Evolutionary conservation across 2,888 invertebrate species (phyloP).

Genomic region (Sphecodes monilicornis): DNA sequence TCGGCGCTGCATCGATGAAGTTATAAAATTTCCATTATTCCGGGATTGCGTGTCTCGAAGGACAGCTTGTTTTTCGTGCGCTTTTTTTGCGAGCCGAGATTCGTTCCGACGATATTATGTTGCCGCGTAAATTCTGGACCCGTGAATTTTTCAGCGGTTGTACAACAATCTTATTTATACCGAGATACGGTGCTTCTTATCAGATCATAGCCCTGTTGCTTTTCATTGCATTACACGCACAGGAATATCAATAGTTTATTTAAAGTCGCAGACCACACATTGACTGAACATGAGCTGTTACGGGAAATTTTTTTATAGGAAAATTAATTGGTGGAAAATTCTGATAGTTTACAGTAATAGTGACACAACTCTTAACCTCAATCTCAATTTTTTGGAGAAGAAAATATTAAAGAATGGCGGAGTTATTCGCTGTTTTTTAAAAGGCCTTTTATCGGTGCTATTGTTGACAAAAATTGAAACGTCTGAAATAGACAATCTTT

Average conservation of each 20-base stretch:
- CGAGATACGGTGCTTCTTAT: neutral
- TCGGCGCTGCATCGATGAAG: slow-evolving; percentile 23
- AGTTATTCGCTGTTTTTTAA: neutral
- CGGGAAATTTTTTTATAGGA: no score
- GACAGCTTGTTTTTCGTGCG: slow-evolving; percentile 31
- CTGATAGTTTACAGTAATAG: neutral
- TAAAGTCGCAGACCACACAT: no score
- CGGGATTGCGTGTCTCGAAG: slow-evolving; percentile 17
- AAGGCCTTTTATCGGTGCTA: no score
- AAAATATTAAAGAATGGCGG: neutral
- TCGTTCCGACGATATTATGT: neutral
- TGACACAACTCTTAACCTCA: neutral
- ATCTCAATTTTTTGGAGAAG: neutral
- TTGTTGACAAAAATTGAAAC: no score
- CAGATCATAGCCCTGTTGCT: no score
- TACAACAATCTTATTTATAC: neutral
- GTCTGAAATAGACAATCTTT: no score
- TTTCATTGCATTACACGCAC: no score
- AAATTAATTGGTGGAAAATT: neutral
- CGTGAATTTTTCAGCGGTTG: neutral
- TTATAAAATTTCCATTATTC: slow-evolving; percentile 34
- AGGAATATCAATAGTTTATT: no score
- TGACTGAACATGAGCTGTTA: neutral
- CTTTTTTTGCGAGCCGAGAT: neutral
- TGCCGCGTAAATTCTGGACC: neutral